Conservation (phyloP, 2,113 vertebrate genomes). For the Pedionomus torquatus region DNA sequence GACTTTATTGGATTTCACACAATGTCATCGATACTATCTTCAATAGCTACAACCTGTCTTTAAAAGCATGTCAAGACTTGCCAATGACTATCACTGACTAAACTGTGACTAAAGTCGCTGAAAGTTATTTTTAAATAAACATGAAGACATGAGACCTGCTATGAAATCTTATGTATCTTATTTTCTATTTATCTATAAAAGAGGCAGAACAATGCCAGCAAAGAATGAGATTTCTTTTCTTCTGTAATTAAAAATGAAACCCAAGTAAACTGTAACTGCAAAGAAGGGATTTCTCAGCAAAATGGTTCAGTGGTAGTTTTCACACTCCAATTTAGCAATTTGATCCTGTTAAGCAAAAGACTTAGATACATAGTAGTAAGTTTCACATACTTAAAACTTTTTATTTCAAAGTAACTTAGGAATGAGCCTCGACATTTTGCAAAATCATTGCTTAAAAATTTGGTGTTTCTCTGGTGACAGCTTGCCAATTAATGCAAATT, state of each 20-base stretch:
- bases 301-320: neutral
- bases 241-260: neutral
- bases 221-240: neutral
- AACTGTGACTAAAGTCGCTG: neutral
- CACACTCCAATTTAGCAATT: neutral
- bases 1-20: neutral
- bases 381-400: neutral
- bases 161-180: neutral
- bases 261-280: neutral
- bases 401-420: neutral
- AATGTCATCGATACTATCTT: neutral
- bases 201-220: neutral
- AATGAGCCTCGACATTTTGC: neutral
- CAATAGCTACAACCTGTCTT: neutral
- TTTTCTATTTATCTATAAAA: neutral
- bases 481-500: conserved; percentile 6
- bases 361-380: neutral
- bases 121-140: neutral
- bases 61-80: neutral
- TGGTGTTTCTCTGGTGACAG: neutral
- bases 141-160: neutral
- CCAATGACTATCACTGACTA: neutral
- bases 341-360: neutral
- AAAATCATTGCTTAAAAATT: neutral
- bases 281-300: neutral